phyloP scores from a whole-genome alignment of 2,113 vertebrate genomes.

The Daphoenositta chrysoptera region DNA sequence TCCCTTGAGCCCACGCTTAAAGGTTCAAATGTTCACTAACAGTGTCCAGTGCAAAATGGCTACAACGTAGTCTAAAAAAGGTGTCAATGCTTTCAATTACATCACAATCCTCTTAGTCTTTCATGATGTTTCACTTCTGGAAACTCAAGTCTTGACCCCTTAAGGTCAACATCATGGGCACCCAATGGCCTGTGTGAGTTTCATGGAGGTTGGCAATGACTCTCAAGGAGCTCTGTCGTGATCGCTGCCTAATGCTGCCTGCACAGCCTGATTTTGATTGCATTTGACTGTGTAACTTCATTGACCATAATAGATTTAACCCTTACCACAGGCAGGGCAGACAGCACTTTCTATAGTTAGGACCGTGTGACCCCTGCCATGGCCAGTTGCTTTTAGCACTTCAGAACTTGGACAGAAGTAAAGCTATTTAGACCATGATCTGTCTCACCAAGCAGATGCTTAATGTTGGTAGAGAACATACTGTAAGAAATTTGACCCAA shows the following conservation, averaged over 20 bases:
- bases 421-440: neutral
- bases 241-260: neutral
- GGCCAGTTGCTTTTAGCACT: neutral
- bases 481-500: neutral
- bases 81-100: neutral
- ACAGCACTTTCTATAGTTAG: neutral
- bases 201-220: neutral
- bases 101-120: neutral
- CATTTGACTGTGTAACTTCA: neutral
- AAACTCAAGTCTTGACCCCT: neutral
- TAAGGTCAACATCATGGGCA: neutral
- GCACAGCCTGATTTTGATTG: conserved; percentile 4
- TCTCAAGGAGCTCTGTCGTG: neutral
- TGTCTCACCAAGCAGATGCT: neutral
- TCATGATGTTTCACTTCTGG: neutral
- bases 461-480: neutral
- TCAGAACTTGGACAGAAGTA: neutral
- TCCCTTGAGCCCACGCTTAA: neutral
- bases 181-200: neutral
- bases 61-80: neutral
- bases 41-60: neutral
- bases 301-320: neutral
- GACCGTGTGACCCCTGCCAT: neutral
- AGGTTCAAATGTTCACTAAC: neutral
- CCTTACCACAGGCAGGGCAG: neutral